Base-by-base conservation (phyloP, 92 coral and sea anemone species). In the Porites evermanni region DNA sequence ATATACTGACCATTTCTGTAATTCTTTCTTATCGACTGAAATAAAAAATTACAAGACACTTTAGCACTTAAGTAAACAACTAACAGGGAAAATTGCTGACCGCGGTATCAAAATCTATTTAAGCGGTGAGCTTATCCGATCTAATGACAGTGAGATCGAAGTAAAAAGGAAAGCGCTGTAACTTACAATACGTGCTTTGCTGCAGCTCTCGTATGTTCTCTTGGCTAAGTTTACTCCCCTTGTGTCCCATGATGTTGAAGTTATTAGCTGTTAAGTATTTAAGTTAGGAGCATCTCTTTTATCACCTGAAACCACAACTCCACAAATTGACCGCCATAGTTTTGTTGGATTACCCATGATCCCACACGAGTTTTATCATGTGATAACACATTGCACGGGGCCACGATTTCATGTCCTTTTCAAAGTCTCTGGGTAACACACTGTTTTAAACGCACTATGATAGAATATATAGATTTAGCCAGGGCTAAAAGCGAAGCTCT, bases 11-110 rank as follows among this genome's bases (percentile, higher is more conserved):
- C 99, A 97, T 79, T 95, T 97, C 54, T 97, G 99, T 29, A 97
- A 89, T 81, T 97, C 99, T 56, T 97, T 97, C 82, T 97, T 97
- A 88, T 97, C 99, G 79, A 97, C 99, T 97, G 94, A 84, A 61
- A 70, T 70, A 79, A 38, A 83, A 76, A 64, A 73, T 80, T 67
- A 85, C 72, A 75, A 90, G 68, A 69, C 18, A 68, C 21, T 50
- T 60, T 73, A 58, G 78, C 75, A 64, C 38, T 68, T 67, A 75
- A 76, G 82, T 89, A 89, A 81, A 91, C 93, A 80, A 94, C 70
- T 44, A 54, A 38, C 63, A 73, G 67, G 67, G 87, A 60, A 38
- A 54, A 54, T 79, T 80, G 87, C 82, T 61, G 73, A 83, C 76
- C 86, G 47, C 47, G 5, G 47, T 38, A 38, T 38, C 7, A 38